phyloP scores from a whole-genome alignment of 2,797 vertebrate species.

The Paedocypris micromegethes region DNA sequence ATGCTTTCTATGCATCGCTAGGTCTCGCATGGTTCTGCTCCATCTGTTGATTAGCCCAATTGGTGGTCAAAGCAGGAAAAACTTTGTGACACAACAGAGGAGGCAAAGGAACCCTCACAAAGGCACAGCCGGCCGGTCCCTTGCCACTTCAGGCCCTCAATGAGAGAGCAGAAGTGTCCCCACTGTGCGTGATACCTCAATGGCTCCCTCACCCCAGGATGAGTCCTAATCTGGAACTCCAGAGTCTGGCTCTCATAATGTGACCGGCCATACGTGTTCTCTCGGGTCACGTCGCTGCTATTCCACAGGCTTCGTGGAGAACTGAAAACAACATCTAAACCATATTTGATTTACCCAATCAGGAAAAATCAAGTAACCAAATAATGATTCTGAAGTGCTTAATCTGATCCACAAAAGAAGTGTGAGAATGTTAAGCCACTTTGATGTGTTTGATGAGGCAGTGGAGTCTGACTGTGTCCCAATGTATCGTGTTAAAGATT shows the following conservation, averaged over 20 bases:
- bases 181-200: constrained; percentile 63
- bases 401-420: constrained; percentile 28
- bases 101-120: constrained; percentile 64
- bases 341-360: too few species aligned
- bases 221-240: constrained; percentile 41
- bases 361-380: background rate
- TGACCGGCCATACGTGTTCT: constrained; percentile 63
- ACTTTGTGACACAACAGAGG: constrained; percentile 61
- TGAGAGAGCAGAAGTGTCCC: constrained; percentile 56
- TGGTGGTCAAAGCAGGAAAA: constrained; percentile 63
- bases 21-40: constrained; percentile 54
- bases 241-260: constrained; percentile 56
- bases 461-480: constrained; percentile 19
- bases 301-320: background rate
- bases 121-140: constrained; percentile 59
- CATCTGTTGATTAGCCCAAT: constrained; percentile 62
- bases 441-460: constrained; percentile 29
- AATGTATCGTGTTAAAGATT: constrained; percentile 38
- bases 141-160: constrained; percentile 61
- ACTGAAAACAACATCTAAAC: too few species aligned
- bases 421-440: constrained; percentile 19
- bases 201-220: constrained; percentile 58
- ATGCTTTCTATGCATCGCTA: constrained; percentile 42
- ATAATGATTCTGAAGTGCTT: constrained; percentile 7
- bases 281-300: constrained; percentile 41